Percentiles rank a stretch among this genome's conserved stretches.
These are phyloP conservation scores for Vultur gryphus DNA, from an alignment of 2,797 vertebrate genomes.

Conservation along the genomic window DNA sequence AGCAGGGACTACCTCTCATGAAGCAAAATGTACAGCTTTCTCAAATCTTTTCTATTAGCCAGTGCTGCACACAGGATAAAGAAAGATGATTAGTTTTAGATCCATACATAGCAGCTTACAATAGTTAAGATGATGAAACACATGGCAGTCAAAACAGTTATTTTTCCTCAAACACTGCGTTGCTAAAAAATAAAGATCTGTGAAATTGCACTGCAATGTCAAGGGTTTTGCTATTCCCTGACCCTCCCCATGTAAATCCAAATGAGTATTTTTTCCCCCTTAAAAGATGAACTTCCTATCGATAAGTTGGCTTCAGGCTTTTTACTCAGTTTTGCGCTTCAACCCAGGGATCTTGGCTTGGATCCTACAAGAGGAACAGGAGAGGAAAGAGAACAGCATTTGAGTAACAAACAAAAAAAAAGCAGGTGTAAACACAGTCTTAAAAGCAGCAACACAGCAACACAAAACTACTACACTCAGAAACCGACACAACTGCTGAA, in stretches of 20 bases:
- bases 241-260: slow-evolving; percentile 73
- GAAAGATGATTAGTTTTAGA: slow-evolving; percentile 76
- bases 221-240: slow-evolving; percentile 72
- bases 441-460: not conserved
- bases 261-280: slow-evolving; percentile 66
- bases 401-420: not conserved
- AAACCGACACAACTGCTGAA: not conserved
- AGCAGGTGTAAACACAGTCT: not conserved
- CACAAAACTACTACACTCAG: not conserved
- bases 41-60: slow-evolving; percentile 74
- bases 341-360: slow-evolving; percentile 93
- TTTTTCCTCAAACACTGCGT: slow-evolving; percentile 78
- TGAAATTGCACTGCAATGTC: slow-evolving; percentile 80
- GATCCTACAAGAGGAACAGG: slow-evolving; percentile 76
- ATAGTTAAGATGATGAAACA: slow-evolving; percentile 79
- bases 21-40: slow-evolving; percentile 76
- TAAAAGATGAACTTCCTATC: slow-evolving; percentile 70
- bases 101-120: slow-evolving; percentile 81
- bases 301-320: slow-evolving; percentile 44
- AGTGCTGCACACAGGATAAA: slow-evolving; percentile 79
- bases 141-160: slow-evolving; percentile 75
- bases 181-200: slow-evolving; percentile 83
- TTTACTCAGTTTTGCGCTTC: slow-evolving; percentile 92
- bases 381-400: not conserved
- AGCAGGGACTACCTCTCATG: slow-evolving; percentile 72